Evolutionary conservation across 2,888 invertebrate species (phyloP).

Genomic region (Endotricha flammealis): DNA sequence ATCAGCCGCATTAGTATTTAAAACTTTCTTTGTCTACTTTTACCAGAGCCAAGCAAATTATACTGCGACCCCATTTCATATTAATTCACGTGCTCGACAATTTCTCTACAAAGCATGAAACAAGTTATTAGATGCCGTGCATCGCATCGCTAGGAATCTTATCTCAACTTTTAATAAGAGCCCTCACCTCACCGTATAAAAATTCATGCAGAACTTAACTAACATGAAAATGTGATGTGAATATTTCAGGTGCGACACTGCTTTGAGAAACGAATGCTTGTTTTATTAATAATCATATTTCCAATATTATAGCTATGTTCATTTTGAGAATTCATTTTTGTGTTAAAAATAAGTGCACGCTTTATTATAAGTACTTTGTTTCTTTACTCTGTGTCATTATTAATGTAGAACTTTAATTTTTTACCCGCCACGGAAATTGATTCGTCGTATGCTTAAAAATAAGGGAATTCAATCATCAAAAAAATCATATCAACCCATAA

Average conservation of each 20-base stretch:
- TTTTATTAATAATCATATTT: too few species aligned
- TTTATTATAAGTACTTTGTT: too few species aligned
- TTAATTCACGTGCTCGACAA: constrained; percentile 22
- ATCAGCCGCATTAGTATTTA: neutral
- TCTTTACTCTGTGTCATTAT: too few species aligned
- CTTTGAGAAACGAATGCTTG: constrained; percentile 21
- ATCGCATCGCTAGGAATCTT: constrained; percentile 48
- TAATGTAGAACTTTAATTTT: too few species aligned
- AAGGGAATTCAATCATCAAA: too few species aligned
- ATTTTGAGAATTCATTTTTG: too few species aligned
- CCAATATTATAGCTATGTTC: too few species aligned
- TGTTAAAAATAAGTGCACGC: too few species aligned
- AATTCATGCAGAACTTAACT: constrained; percentile 47
- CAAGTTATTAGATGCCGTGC: constrained; percentile 47
- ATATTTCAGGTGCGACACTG: constrained; percentile 27
- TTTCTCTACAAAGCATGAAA: constrained; percentile 36
- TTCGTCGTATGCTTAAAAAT: too few species aligned
- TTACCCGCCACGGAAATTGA: too few species aligned
- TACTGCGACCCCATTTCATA: constrained; percentile 25
- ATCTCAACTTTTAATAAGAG: constrained; percentile 60
- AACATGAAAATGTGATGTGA: constrained; percentile 29
- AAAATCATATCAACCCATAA: too few species aligned
- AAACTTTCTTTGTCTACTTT: constrained; percentile 9
- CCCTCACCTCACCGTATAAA: constrained; percentile 42
- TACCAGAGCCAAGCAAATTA: constrained; percentile 8